Evolutionary conservation across 1,140 invertebrate genomes (phyloP).

Genomic region (Heterodera carotae): DNA sequence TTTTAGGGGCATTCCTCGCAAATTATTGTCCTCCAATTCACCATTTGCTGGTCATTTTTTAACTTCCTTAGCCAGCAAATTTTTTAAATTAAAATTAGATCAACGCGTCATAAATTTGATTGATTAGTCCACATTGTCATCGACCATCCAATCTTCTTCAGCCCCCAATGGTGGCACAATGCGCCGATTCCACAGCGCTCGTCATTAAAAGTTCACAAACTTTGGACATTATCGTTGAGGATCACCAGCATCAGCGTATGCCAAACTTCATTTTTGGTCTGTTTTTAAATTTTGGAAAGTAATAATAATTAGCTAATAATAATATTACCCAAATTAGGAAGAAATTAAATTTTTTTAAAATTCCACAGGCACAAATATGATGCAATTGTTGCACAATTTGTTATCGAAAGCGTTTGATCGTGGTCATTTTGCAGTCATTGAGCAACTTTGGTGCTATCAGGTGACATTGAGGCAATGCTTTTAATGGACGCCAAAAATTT

Average conservation of each 20-base stretch:
- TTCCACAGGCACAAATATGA: background rate
- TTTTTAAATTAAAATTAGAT: too few relatives aligned
- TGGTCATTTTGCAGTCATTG: slow-evolving; percentile 37
- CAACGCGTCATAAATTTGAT: too few relatives aligned
- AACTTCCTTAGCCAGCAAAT: too few relatives aligned
- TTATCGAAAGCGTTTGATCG: slow-evolving; percentile 28
- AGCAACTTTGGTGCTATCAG: slow-evolving; percentile 46
- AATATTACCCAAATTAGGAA: slow-evolving; percentile 6
- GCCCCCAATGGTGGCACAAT: background rate
- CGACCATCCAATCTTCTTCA: background rate
- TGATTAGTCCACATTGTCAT: too few relatives aligned
- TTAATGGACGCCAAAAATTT: background rate
- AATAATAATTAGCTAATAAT: background rate
- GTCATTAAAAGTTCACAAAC: slow-evolving; percentile 5
- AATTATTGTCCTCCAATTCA: too few relatives aligned
- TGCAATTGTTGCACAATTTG: slow-evolving; percentile 32
- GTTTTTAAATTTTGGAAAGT: slow-evolving; percentile 20
- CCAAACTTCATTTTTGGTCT: slow-evolving; percentile 39
- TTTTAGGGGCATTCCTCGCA: too few relatives aligned
- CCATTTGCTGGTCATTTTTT: too few relatives aligned
- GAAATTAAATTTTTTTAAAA: slow-evolving; percentile 1
- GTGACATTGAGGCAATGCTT: slow-evolving; percentile 4
- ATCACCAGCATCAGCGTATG: slow-evolving; percentile 39
- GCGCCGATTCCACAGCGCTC: background rate
- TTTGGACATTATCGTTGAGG: slow-evolving; percentile 27